Conservation (phyloP, 1,140 invertebrate genomes). For the Aphis craccivora region DNA sequence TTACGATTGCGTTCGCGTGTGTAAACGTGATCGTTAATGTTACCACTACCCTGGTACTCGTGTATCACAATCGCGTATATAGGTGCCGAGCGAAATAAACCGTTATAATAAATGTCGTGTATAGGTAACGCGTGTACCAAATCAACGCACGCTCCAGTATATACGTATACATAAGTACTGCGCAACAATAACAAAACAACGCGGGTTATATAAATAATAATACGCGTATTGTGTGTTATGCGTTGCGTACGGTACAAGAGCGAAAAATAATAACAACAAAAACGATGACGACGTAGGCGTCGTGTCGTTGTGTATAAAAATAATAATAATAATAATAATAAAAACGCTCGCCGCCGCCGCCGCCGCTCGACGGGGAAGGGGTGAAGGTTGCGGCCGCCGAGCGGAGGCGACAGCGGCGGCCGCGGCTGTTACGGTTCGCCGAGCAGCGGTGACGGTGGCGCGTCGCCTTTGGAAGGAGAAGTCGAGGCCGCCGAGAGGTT, state of each 20-base stretch:
- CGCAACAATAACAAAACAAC: neutral
- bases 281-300: neutral
- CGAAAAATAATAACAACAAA: neutral
- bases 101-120: too few relatives aligned
- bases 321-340: neutral
- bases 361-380: neutral
- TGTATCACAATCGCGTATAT: neutral
- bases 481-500: slow-evolving; percentile 32
- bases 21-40: neutral
- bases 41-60: neutral
- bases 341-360: too few relatives aligned
- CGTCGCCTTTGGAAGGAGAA: slow-evolving; percentile 38
- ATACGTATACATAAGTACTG: neutral
- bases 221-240: neutral
- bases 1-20: neutral
- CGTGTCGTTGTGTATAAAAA: neutral
- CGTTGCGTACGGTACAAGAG: neutral
- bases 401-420: slow-evolving; percentile 25
- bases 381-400: neutral
- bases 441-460: neutral
- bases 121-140: neutral
- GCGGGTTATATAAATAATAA: neutral
- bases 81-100: too few relatives aligned
- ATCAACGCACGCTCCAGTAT: neutral
- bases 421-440: slow-evolving; percentile 19